These are phyloP conservation scores for Hirtodrosophila histrioides DNA, from an alignment of 2,888 invertebrate genomes.

Conservation along the genomic window DNA sequence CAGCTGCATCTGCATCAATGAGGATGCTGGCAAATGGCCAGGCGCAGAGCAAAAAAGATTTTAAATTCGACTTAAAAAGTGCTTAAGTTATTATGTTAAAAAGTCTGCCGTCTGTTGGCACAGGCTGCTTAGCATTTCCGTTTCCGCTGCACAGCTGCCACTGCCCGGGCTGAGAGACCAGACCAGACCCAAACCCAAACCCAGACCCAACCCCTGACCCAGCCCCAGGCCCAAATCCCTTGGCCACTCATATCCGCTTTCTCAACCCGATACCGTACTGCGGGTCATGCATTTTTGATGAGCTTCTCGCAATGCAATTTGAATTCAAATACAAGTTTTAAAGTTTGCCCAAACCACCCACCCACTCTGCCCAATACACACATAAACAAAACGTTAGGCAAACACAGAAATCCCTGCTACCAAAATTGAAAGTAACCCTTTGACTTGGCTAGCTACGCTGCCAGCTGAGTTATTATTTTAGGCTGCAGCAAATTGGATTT, in stretches of 20 bases:
- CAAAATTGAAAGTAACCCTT: slow-evolving; percentile 22
- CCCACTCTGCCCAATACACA: background rate
- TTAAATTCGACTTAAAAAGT: slow-evolving; percentile 67
- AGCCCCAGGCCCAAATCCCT: background rate
- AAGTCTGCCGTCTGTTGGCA: slow-evolving; percentile 20
- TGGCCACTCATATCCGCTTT: slow-evolving; percentile 9
- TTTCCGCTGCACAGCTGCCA: slow-evolving; percentile 45
- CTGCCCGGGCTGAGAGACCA: background rate
- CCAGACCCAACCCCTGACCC: background rate
- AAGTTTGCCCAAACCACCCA: slow-evolving; percentile 12
- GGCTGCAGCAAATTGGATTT: slow-evolving; percentile 60
- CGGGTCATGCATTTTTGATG: slow-evolving; percentile 52
- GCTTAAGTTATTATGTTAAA: slow-evolving; percentile 65
- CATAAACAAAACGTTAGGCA: slow-evolving; percentile 26
- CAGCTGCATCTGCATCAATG: slow-evolving; percentile 2
- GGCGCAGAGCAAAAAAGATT: slow-evolving; percentile 25
- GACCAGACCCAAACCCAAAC: no score
- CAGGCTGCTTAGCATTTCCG: slow-evolving; percentile 55
- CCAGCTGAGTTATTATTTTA: slow-evolving; percentile 63
- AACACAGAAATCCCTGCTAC: slow-evolving; percentile 31
- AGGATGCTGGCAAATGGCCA: background rate
- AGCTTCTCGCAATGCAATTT: slow-evolving; percentile 42
- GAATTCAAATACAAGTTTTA: slow-evolving; percentile 19
- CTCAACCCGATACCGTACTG: background rate
- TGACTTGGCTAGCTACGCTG: slow-evolving; percentile 1